Evolutionary conservation across 2,888 invertebrate genomes (phyloP), one percentile per base, ranked within the genome.

Genomic region (Chalcosyrphus nemorum): DNA sequence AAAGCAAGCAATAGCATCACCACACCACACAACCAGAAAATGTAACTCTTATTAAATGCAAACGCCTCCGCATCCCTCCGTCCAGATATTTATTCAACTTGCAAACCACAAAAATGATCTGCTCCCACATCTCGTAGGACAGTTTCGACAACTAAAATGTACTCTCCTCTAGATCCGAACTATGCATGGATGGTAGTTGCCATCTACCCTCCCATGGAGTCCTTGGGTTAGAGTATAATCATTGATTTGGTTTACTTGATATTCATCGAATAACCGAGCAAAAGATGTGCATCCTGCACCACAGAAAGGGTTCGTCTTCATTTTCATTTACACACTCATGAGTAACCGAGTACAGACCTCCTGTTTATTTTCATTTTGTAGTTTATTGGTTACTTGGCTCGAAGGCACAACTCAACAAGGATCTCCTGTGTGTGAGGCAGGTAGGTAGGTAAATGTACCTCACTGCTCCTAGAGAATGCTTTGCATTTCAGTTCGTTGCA

Each of bases 231-330:
- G 65, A n/a, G 45, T 71, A 70, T 77, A 81, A 77, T 77, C 70
- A 81, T 59, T 71, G 77, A 77, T 77, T 77, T 65, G 71, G 71
- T 81, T 77, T 71, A 77, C 71, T 81, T 71, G 57, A 65, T 81
- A 76, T 81, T 65, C 71, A 77, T 71, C 43, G 52, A 59, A 57
- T 70, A n/a, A 35, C 45, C 50, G 41, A 70, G 54, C 32, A 59
- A n/a, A n/a, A n/a, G n/a, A 21, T 9, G 47, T 24, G 41, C 50
- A 57, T 50, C n/a, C n/a, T n/a, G n/a, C n/a, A 59, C 70, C 13
- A 57, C 45, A 17, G 21, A 29, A 15, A 3, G 21, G n/a, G 17
- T 35, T 41, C 38, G 38, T 54, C 17, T 29, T 27, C n/a, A 35
- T 29, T 17, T 54, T 27, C 29, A 24, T 32, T 57, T 38, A n/a